Conservation (phyloP, 2,113 vertebrate genomes). For the Dinomys branickii region DNA sequence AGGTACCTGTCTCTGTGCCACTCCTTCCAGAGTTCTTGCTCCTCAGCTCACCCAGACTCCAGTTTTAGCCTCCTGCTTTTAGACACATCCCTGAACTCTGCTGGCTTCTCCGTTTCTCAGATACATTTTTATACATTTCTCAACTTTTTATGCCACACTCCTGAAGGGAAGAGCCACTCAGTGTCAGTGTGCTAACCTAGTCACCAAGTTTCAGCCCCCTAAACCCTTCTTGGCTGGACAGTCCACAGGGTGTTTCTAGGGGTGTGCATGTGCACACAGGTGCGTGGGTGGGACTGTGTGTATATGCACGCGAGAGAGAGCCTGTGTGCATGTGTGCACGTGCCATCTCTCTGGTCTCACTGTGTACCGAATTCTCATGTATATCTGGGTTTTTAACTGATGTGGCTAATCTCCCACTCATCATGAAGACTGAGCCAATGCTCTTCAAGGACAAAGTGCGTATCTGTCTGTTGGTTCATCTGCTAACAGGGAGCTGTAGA, state of each 20-base stretch:
- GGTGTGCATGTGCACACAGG: too few species aligned
- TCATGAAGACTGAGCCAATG: background rate
- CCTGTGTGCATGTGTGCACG: background rate
- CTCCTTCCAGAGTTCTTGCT: background rate
- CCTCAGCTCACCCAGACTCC: background rate
- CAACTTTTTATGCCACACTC: background rate
- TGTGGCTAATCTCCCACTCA: background rate
- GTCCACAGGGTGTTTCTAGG: background rate
- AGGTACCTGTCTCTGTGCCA: background rate
- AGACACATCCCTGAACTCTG: background rate
- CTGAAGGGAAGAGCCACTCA: background rate
- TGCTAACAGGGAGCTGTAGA: background rate
- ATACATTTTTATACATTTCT: background rate
- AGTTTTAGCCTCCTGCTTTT: background rate
- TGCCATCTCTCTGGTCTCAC: background rate
- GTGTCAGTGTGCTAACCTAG: fast-evolving
- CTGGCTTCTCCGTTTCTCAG: background rate
- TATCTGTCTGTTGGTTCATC: background rate
- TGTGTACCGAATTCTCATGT: background rate
- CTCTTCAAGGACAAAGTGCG: background rate
- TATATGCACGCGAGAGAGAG: too few species aligned
- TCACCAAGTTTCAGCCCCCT: background rate
- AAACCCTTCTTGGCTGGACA: background rate
- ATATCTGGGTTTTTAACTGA: background rate
- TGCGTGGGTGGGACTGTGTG: too few species aligned